Conservation (phyloP, 1,140 invertebrate species). For the Laupala kohalensis region DNA sequence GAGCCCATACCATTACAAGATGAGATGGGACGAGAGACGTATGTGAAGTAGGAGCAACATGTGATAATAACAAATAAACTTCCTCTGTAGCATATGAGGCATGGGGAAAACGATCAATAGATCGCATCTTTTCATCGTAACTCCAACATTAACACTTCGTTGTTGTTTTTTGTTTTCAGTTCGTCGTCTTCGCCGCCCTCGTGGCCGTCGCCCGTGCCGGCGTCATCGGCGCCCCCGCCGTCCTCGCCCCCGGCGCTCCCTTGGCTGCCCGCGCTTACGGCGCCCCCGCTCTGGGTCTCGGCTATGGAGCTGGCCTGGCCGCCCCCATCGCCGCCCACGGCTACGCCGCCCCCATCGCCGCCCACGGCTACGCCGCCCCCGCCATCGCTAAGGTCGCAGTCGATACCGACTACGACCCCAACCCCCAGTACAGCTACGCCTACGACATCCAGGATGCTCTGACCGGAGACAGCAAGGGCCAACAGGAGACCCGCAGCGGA, state of each 20-base stretch:
- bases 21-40: no score
- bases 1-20: no score
- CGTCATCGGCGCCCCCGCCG: conserved; percentile 13
- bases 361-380: background rate
- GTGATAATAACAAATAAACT: no score
- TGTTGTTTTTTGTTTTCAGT: conserved; percentile 3
- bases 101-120: no score
- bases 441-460: conserved; percentile 19
- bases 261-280: conserved; percentile 7
- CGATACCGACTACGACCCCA: conserved; percentile 15
- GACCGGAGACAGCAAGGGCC: conserved; percentile 22
- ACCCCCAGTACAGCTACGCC: conserved; percentile 13
- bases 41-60: no score
- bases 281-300: conserved; percentile 7
- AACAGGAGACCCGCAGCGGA: conserved; percentile 16
- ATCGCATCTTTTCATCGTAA: no score
- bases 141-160: no score
- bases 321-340: conserved; percentile 1
- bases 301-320: no score
- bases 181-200: conserved; percentile 14
- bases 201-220: conserved; percentile 15
- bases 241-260: conserved; percentile 13
- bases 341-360: background rate
- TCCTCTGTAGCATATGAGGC: no score
- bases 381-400: conserved; percentile 16